Conservation (phyloP, 2,888 invertebrate species). For the Apantesis nais region DNA sequence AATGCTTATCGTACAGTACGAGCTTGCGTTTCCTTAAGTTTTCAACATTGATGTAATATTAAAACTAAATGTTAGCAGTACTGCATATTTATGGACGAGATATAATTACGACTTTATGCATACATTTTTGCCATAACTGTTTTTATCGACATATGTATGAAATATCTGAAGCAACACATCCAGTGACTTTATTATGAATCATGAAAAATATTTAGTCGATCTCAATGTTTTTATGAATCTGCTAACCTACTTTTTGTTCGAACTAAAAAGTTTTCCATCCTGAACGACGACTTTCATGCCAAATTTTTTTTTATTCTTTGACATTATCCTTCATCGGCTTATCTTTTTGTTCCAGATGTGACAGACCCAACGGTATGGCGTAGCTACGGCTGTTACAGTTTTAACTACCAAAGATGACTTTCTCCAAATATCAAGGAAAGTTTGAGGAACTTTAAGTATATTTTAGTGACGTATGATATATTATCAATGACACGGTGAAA, state of each 20-base stretch:
- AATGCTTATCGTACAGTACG: background rate
- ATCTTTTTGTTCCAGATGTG: conserved; percentile 76
- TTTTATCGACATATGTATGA: background rate
- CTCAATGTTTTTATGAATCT: conserved; percentile 36
- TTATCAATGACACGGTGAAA: conserved; percentile 80
- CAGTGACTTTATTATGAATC: conserved; percentile 32
- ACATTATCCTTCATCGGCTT: conserved; percentile 15
- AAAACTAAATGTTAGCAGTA: background rate
- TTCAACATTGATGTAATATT: background rate
- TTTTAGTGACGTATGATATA: conserved; percentile 45
- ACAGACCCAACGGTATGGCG: conserved; percentile 61
- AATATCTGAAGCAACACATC: conserved; percentile 28
- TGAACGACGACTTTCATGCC: background rate
- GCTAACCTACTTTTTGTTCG: conserved; percentile 46
- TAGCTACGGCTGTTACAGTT: conserved; percentile 59
- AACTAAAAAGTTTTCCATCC: conserved; percentile 12
- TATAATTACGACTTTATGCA: background rate
- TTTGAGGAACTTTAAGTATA: conserved; percentile 54
- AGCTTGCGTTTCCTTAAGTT: background rate
- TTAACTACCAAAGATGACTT: conserved; percentile 62
- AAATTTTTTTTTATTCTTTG: background rate
- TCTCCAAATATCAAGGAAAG: conserved; percentile 52
- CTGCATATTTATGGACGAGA: background rate
- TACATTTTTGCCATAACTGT: background rate
- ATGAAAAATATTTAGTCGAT: conserved; percentile 27